Evolutionary conservation across 2,113 vertebrate genomes (phyloP).

Genomic region (Burhinus bistriatus): DNA sequence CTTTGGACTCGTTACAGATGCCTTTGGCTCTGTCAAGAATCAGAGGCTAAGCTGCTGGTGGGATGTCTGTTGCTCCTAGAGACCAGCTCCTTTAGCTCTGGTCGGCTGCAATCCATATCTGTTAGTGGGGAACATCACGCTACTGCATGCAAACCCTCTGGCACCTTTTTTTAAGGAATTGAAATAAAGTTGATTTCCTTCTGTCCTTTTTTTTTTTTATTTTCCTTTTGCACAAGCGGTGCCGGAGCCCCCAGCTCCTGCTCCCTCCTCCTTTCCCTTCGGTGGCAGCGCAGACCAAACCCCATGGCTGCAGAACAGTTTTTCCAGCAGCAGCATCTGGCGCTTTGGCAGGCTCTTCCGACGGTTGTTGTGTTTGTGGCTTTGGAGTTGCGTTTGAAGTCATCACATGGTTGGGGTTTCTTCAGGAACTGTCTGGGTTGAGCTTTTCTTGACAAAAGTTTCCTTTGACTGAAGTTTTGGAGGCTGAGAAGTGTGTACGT

Average conservation of each 20-base stretch:
- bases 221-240: background rate
- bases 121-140: accelerated
- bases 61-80: background rate
- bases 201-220: background rate
- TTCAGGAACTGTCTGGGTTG: constrained; percentile 55
- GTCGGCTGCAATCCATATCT: background rate
- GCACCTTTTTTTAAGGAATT: background rate
- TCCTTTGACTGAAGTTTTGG: constrained; percentile 28
- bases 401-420: constrained; percentile 50
- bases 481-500: background rate
- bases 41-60: background rate
- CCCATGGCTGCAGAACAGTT: background rate
- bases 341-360: constrained; percentile 28
- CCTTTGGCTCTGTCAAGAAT: background rate
- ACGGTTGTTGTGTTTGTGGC: constrained; percentile 63
- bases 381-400: constrained; percentile 56
- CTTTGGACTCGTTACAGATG: background rate
- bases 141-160: background rate
- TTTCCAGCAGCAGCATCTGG: constrained; percentile 67
- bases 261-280: background rate
- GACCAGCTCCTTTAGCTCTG: background rate
- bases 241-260: background rate
- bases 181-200: background rate
- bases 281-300: background rate
- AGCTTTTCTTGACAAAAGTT: constrained; percentile 46